A percentile compares a stretch with the other conserved stretches of the same genome.
Evolutionary conservation across 1,140 invertebrate genomes (phyloP).

Genomic region (Temnothorax nylanderi): DNA sequence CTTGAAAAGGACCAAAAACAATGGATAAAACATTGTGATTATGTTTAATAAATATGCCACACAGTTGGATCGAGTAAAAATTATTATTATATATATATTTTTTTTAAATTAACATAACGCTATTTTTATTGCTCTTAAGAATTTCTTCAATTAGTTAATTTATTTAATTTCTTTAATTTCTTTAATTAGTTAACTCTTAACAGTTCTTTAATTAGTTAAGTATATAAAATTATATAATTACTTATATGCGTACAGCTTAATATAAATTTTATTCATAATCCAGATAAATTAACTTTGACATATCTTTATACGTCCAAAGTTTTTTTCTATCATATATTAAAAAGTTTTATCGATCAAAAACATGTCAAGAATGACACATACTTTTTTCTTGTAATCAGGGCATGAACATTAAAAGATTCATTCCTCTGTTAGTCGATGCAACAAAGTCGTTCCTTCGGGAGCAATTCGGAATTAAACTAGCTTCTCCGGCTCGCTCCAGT

Average conservation of each 20-base stretch:
- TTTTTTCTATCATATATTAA: neutral
- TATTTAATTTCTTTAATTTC: no score
- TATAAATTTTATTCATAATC: constrained; percentile 6
- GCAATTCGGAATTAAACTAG: constrained; percentile 15
- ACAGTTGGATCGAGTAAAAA: no score
- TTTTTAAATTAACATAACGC: neutral
- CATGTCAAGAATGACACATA: neutral
- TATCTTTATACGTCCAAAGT: neutral
- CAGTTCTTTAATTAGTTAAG: neutral
- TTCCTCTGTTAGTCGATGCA: neutral
- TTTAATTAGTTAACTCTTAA: no score
- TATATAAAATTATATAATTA: neutral
- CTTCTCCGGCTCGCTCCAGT: constrained; percentile 56
- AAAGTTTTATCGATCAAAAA: neutral
- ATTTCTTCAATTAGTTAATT: no score
- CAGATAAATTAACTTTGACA: neutral
- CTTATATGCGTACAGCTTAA: neutral
- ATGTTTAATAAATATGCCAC: no score
- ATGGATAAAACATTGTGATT: no score
- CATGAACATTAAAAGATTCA: constrained; percentile 17
- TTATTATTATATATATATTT: neutral
- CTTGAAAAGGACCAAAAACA: no score
- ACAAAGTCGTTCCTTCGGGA: constrained; percentile 30
- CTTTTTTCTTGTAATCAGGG: neutral
- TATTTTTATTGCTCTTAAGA: neutral